These are phyloP conservation scores for Bellardia pandia DNA, from an alignment of 2,888 invertebrate species.

Conservation along the genomic window DNA sequence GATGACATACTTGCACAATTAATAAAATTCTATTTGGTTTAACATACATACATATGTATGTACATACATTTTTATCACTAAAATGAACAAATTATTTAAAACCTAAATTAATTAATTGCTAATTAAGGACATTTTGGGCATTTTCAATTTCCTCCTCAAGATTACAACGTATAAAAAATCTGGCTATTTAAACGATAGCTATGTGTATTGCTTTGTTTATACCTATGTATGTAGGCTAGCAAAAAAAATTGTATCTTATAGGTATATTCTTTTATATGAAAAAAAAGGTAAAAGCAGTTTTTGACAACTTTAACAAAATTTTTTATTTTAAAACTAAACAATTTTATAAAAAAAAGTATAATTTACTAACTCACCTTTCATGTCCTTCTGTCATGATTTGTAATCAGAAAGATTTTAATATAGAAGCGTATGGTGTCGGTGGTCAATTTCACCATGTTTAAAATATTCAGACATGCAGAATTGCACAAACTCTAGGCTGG, in stretches of 20 bases:
- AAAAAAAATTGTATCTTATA: constrained; percentile 5
- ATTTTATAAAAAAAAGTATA: background rate
- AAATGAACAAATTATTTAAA: no score
- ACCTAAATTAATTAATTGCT: no score
- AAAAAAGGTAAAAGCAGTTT: constrained; percentile 47
- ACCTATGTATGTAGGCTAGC: background rate
- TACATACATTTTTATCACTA: no score
- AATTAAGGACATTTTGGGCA: no score
- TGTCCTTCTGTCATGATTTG: constrained; percentile 96
- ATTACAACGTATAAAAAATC: background rate
- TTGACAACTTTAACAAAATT: background rate
- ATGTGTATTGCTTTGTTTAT: constrained; percentile 7
- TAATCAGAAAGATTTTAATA: constrained; percentile 93
- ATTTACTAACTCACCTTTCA: constrained; percentile 90
- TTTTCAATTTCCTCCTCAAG: no score
- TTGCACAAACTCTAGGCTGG: constrained; percentile 81
- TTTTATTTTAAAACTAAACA: background rate
- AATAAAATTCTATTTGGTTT: no score
- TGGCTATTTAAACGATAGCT: background rate
- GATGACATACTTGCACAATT: no score
- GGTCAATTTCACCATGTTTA: constrained; percentile 93
- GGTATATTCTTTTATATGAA: constrained; percentile 29
- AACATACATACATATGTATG: no score
- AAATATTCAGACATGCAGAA: constrained; percentile 89
- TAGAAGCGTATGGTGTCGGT: constrained; percentile 89